Conservation (phyloP, 2,113 vertebrate species). For the Myodes glareolus region DNA sequence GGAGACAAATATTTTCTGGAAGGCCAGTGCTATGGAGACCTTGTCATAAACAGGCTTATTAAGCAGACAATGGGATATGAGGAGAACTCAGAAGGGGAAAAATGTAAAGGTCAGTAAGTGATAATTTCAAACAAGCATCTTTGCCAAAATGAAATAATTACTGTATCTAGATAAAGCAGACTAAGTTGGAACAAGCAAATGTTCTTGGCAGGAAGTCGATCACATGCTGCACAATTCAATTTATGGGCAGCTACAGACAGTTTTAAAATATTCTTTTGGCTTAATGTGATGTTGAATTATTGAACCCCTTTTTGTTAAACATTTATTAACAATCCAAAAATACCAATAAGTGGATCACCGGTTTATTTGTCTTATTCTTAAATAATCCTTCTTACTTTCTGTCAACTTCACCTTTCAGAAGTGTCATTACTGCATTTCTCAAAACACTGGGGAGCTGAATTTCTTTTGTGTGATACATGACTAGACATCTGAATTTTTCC, state of each 20-base stretch:
- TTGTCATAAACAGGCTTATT: constrained; percentile 69
- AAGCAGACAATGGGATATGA: constrained; percentile 56
- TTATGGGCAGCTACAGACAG: constrained; percentile 71
- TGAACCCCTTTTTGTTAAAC: constrained; percentile 65
- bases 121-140: constrained; percentile 76
- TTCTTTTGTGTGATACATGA: constrained; percentile 1
- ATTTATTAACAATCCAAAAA: constrained; percentile 73
- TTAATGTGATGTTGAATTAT: constrained; percentile 77
- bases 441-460: not conserved
- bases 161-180: constrained; percentile 72
- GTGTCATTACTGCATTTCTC: constrained; percentile 16
- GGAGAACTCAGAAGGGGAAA: constrained; percentile 58
- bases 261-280: constrained; percentile 75
- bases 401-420: constrained; percentile 55
- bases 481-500: not conserved
- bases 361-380: constrained; percentile 70
- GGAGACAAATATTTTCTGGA: constrained; percentile 38
- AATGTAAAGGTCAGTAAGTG: constrained; percentile 69
- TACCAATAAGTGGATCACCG: constrained; percentile 60
- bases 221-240: constrained; percentile 49
- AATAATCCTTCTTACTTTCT: constrained; percentile 53
- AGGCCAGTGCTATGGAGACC: constrained; percentile 12
- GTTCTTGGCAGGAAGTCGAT: constrained; percentile 71
- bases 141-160: constrained; percentile 80
- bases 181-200: constrained; percentile 69